These are phyloP conservation scores for Phasia obesa DNA, from an alignment of 2,888 invertebrate genomes.

Conservation along the genomic window DNA sequence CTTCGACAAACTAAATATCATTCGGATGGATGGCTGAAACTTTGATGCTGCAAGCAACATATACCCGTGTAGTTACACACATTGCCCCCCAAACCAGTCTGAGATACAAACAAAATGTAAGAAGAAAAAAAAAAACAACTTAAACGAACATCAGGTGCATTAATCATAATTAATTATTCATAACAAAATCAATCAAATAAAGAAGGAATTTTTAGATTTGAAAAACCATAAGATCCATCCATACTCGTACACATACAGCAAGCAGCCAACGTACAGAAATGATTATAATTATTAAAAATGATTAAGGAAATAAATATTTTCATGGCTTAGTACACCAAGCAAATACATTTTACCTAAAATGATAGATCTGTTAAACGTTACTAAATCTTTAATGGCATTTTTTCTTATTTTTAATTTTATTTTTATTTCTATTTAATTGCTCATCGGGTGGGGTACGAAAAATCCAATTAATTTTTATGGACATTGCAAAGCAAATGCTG, in stretches of 20 bases:
- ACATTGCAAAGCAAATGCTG: slow-evolving; percentile 32
- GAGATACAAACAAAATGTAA: slow-evolving; percentile 25
- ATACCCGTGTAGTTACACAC: background rate
- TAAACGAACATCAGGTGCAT: slow-evolving; percentile 67
- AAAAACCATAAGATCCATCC: too few relatives aligned
- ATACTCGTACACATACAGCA: too few relatives aligned
- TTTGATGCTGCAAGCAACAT: slow-evolving; percentile 1
- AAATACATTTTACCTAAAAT: slow-evolving; percentile 39
- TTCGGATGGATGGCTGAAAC: background rate
- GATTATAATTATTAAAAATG: slow-evolving; percentile 49
- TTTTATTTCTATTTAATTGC: slow-evolving; percentile 48
- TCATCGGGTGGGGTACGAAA: slow-evolving; percentile 38
- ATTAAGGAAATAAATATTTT: slow-evolving; percentile 61
- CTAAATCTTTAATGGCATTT: slow-evolving; percentile 49
- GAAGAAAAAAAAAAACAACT: slow-evolving; percentile 1
- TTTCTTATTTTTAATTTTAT: background rate
- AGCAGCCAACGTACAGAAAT: slow-evolving; percentile 12
- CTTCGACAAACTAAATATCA: slow-evolving; percentile 24
- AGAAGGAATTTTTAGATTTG: slow-evolving; percentile 51
- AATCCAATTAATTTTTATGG: slow-evolving; percentile 58
- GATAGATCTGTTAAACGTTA: slow-evolving; percentile 59
- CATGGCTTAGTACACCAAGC: slow-evolving; percentile 36
- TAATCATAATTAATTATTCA: slow-evolving; percentile 71
- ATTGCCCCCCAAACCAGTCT: slow-evolving; percentile 35
- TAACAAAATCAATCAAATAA: slow-evolving; percentile 70